Percentiles rank a stretch among this genome's conserved stretches.
phyloP scores from a whole-genome alignment of 2,888 invertebrate genomes.

The Dolichomitus sp. region DNA sequence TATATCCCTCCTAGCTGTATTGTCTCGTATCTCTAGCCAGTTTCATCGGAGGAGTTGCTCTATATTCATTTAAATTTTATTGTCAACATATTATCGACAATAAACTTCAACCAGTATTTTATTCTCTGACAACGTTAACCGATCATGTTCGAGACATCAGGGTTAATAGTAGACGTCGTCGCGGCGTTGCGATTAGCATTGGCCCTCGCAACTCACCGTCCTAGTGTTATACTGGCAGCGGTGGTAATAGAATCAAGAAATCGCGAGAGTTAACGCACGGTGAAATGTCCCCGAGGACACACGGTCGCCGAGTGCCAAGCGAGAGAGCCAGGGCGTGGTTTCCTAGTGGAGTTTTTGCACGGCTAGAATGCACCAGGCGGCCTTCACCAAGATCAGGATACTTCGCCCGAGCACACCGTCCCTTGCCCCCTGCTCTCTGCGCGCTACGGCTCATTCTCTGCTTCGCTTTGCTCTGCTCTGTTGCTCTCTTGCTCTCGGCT shows the following conservation, averaged over 20 bases:
- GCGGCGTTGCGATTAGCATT: background rate
- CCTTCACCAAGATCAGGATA: constrained; percentile 84
- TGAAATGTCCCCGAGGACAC: constrained; percentile 82
- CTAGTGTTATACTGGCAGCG: constrained; percentile 8
- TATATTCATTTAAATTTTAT: constrained; percentile 47
- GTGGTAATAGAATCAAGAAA: constrained; percentile 2
- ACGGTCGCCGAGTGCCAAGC: constrained; percentile 48
- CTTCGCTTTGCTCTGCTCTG: constrained; percentile 41
- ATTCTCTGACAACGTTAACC: constrained; percentile 3
- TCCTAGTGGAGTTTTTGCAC: constrained; percentile 83
- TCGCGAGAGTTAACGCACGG: constrained; percentile 60
- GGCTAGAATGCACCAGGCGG: constrained; percentile 84
- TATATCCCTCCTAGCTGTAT: background rate
- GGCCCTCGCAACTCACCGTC: constrained; percentile 10
- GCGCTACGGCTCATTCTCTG: constrained; percentile 34
- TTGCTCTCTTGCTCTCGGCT: constrained; percentile 24
- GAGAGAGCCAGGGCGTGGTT: constrained; percentile 83
- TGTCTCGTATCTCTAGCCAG: constrained; percentile 30
- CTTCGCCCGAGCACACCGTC: constrained; percentile 69
- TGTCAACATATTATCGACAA: constrained; percentile 44
- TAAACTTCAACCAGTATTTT: constrained; percentile 24
- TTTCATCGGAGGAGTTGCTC: constrained; percentile 39
- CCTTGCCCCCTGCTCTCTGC: constrained; percentile 43
- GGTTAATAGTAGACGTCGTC: constrained; percentile 33
- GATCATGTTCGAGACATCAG: constrained; percentile 10